phyloP scores from a whole-genome alignment of 2,113 vertebrate genomes.

The Percina caprodes region DNA sequence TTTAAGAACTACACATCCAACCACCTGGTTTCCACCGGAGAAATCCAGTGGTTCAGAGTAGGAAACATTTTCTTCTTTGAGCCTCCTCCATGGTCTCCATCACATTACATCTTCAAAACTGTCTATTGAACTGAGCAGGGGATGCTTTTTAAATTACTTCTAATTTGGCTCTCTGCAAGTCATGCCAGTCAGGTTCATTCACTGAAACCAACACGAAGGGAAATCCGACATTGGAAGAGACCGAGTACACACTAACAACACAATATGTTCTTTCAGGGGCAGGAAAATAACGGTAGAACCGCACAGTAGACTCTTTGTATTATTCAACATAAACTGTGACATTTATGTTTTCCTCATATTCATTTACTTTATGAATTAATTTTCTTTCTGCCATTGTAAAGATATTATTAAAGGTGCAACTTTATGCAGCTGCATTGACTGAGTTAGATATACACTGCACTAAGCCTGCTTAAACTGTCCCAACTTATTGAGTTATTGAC shows the following conservation, averaged over 20 bases:
- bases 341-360: not conserved
- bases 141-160: constrained; percentile 16
- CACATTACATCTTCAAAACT: constrained; percentile 28
- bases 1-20: constrained; percentile 44
- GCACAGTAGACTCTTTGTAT: not conserved
- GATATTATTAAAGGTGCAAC: not conserved
- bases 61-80: constrained; percentile 57
- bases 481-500: not conserved
- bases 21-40: constrained; percentile 46
- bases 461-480: not conserved
- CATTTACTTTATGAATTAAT: not conserved
- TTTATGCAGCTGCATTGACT: not conserved
- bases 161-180: constrained; percentile 24
- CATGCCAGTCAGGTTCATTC: constrained; percentile 22
- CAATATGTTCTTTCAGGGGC: constrained; percentile 37
- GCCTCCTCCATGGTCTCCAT: constrained; percentile 24
- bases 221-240: constrained; percentile 20
- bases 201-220: constrained; percentile 16
- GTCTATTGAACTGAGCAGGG: constrained; percentile 17
- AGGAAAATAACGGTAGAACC: not conserved
- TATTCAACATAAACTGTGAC: not conserved
- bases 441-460: not conserved
- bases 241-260: not conserved
- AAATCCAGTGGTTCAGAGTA: constrained; percentile 38
- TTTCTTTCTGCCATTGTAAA: not conserved